These are phyloP conservation scores for Cygnus buccinator DNA, from an alignment of 2,113 vertebrate species.

Conservation along the genomic window DNA sequence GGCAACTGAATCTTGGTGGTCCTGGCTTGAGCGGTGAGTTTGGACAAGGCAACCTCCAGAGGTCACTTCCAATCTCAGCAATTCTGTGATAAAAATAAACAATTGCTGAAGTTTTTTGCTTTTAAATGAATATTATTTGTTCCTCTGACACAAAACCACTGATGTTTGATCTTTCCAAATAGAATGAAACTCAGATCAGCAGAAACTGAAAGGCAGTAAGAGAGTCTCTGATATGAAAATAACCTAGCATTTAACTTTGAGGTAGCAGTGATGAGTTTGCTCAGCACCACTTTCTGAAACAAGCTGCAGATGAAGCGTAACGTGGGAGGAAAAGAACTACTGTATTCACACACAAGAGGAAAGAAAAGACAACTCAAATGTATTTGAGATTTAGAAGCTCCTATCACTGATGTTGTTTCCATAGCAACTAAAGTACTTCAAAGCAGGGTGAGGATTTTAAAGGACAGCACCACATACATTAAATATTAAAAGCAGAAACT, in stretches of 20 bases:
- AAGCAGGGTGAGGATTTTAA: constrained; percentile 18
- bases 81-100: neutral
- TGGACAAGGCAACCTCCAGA: neutral
- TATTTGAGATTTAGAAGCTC: constrained; percentile 22
- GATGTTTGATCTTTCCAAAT: neutral
- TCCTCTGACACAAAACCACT: neutral
- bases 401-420: constrained; percentile 39
- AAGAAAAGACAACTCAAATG: neutral
- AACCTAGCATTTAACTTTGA: neutral
- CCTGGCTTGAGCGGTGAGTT: fast-evolving
- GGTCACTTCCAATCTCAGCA: neutral
- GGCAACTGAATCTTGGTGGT: neutral
- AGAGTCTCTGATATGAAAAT: neutral
- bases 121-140: neutral
- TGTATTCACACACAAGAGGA: constrained; percentile 19
- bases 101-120: neutral
- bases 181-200: neutral
- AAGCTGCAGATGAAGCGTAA: neutral
- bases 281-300: neutral
- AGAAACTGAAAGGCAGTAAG: neutral
- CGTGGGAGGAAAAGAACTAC: constrained; percentile 29
- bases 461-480: neutral
- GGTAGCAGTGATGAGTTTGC: neutral
- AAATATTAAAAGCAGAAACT: neutral
- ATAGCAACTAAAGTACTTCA: constrained; percentile 54